phyloP scores from a whole-genome alignment of 35 echinoderm and acorn worm genomes.

The Apostichopus parvimensis region DNA sequence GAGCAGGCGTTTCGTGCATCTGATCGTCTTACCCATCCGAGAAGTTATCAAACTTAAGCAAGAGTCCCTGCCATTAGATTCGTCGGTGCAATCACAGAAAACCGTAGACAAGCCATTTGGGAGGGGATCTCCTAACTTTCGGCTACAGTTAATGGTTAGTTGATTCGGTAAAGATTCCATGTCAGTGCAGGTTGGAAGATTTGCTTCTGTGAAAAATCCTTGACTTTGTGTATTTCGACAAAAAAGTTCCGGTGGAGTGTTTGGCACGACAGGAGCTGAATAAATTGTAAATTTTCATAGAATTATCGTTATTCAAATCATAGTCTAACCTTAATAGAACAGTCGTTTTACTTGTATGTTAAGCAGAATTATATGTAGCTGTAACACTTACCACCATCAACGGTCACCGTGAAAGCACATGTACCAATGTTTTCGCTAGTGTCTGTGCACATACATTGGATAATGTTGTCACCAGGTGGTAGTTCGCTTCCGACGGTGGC shows the following conservation, averaged over 20 bases:
- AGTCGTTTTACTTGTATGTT: no score
- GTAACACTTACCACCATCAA: not conserved
- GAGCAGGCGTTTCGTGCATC: no score
- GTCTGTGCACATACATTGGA: not conserved
- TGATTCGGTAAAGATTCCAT: not conserved
- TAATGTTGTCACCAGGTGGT: not conserved
- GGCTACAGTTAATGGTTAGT: not conserved
- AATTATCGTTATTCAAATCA: no score
- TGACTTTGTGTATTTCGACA: not conserved
- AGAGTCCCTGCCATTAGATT: not conserved
- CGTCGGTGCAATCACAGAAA: not conserved
- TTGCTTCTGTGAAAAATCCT: not conserved
- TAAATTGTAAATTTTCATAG: no score
- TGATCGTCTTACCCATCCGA: not conserved
- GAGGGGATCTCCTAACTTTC: not conserved
- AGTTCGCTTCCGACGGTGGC: not conserved
- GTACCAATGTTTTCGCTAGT: not conserved
- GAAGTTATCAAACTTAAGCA: not conserved
- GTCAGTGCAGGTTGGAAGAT: not conserved
- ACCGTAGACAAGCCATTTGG: not conserved
- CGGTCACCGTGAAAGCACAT: not conserved
- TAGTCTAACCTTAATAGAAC: no score
- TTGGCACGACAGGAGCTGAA: not conserved
- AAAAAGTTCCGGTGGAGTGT: not conserved
- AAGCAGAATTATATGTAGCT: no score